Evolutionary conservation across 2,113 vertebrate genomes (phyloP).

Genomic region (Capricornis sumatraensis): DNA sequence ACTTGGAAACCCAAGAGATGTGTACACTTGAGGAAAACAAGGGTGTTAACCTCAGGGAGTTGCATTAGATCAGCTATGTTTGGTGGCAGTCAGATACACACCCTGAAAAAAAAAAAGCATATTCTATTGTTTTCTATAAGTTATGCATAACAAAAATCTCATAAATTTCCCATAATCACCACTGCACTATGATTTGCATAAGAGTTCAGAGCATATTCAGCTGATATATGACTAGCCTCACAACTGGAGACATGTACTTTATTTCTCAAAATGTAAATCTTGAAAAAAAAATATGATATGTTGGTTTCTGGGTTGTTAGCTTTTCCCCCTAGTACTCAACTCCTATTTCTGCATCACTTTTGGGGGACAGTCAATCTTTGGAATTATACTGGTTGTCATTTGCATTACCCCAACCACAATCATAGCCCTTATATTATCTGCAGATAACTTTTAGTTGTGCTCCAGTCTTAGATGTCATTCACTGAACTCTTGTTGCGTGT

Average conservation of each 20-base stretch:
- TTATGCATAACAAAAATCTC: not conserved
- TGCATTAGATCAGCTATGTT: not conserved
- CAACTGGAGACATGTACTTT: constrained; percentile 10
- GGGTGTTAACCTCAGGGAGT: not conserved
- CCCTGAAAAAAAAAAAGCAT: not conserved
- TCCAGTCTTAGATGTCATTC: not conserved
- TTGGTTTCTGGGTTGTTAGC: not conserved
- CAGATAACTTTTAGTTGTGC: constrained; percentile 32
- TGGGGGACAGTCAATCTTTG: constrained; percentile 1
- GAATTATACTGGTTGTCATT: not conserved
- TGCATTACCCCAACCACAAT: not conserved
- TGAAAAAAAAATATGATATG: not conserved
- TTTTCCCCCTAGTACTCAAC: not conserved
- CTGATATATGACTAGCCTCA: constrained; percentile 33
- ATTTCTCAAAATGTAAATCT: constrained; percentile 30
- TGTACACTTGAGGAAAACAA: not conserved
- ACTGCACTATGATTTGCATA: constrained; percentile 31
- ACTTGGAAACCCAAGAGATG: not conserved
- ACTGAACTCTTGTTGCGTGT: not conserved
- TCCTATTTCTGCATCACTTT: not conserved
- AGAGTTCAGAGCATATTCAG: constrained; percentile 15
- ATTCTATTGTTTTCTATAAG: not conserved
- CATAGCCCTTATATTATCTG: constrained; percentile 31
- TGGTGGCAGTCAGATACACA: not conserved
- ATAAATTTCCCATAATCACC: constrained; percentile 18